Conservation (phyloP, 2,113 vertebrate genomes). For the Aptenodytes forsteri region DNA sequence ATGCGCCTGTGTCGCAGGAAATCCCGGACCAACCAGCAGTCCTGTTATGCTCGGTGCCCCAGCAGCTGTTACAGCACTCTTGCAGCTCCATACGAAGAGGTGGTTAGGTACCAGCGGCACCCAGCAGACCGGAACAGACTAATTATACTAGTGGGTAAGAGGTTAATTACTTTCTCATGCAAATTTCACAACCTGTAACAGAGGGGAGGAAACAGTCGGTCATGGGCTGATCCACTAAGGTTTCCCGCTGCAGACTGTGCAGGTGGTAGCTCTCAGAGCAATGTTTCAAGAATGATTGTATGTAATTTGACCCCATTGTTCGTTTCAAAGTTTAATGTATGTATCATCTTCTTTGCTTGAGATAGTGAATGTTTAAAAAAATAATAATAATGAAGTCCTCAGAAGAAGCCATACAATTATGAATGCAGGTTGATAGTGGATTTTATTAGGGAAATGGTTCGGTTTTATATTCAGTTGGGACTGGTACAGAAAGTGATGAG, state of each 20-base stretch:
- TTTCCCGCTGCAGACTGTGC: neutral
- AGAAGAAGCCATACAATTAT: neutral
- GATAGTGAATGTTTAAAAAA: neutral
- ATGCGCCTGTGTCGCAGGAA: slow-evolving; percentile 88
- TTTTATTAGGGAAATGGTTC: neutral
- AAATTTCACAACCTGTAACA: neutral
- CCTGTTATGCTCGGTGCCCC: slow-evolving; percentile 62
- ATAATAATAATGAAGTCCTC: neutral
- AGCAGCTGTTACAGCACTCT: slow-evolving; percentile 65
- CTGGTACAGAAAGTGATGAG: neutral
- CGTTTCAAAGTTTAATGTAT: neutral
- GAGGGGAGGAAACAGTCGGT: neutral
- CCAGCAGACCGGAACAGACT: slow-evolving; percentile 80
- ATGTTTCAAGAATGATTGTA: neutral
- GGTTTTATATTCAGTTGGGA: neutral
- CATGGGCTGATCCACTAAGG: neutral
- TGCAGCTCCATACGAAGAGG: slow-evolving; percentile 88
- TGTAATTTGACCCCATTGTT: neutral
- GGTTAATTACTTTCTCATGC: neutral
- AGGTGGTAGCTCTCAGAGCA: neutral
- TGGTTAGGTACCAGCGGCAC: slow-evolving; percentile 86
- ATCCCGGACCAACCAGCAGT: slow-evolving; percentile 59
- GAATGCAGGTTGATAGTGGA: neutral
- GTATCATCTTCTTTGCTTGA: neutral
- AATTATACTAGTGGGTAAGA: slow-evolving; percentile 87